phyloP scores from a whole-genome alignment of 2,888 invertebrate genomes.

The Lycia hirtaria region DNA sequence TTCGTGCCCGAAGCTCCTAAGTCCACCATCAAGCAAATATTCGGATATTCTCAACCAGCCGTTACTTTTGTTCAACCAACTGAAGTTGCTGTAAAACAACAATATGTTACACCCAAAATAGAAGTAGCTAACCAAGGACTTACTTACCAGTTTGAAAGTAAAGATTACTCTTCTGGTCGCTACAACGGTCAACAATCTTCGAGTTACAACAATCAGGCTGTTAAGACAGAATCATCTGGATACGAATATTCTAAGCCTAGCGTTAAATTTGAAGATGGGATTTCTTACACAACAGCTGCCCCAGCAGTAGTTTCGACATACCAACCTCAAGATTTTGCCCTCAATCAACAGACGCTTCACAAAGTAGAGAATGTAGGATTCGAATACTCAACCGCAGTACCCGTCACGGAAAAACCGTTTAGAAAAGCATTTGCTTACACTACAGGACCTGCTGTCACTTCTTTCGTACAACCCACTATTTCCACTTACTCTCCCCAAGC shows the following conservation, averaged over 20 bases:
- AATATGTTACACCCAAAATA: slow-evolving; percentile 56
- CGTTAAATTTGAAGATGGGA: slow-evolving; percentile 70
- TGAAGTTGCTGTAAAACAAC: slow-evolving; percentile 59
- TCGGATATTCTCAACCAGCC: slow-evolving; percentile 73
- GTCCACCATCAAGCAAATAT: slow-evolving; percentile 74
- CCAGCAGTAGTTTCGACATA: slow-evolving; percentile 68
- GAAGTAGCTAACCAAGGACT: slow-evolving; percentile 61
- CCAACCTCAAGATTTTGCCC: slow-evolving; percentile 66
- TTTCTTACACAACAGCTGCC: slow-evolving; percentile 65
- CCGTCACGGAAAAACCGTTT: slow-evolving; percentile 72
- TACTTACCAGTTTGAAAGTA: slow-evolving; percentile 57
- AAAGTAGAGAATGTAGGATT: slow-evolving; percentile 61
- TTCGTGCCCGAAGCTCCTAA: slow-evolving; percentile 71
- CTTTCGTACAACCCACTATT: slow-evolving; percentile 60
- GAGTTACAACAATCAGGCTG: slow-evolving; percentile 8
- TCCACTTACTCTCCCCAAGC: slow-evolving; percentile 61
- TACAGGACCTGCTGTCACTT: slow-evolving; percentile 61
- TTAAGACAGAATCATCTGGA: slow-evolving; percentile 53
- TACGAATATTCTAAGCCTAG: slow-evolving; percentile 70
- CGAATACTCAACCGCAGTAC: slow-evolving; percentile 64
- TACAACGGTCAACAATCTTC: slow-evolving; percentile 32
- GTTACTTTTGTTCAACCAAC: slow-evolving; percentile 76
- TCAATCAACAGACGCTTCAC: slow-evolving; percentile 69
- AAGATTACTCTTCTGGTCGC: slow-evolving; percentile 43
- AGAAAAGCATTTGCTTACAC: slow-evolving; percentile 76